Percentiles rank a stretch among this genome's conserved stretches.
phyloP scores from a whole-genome alignment of 2,113 vertebrate genomes.

The Nycticebus coucang region DNA sequence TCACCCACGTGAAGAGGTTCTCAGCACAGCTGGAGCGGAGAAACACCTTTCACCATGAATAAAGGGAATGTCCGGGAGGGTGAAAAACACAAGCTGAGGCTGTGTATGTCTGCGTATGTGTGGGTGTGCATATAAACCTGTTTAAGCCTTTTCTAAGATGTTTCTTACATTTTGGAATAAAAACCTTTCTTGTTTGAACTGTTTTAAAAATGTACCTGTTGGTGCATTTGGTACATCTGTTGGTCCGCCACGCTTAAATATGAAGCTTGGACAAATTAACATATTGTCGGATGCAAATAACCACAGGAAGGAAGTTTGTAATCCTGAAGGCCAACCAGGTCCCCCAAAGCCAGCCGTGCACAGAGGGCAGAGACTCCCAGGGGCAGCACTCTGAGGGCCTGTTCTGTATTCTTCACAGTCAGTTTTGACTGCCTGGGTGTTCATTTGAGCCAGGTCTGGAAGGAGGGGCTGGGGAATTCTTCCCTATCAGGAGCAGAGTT shows the following conservation, averaged over 20 bases:
- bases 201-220: conserved; percentile 11
- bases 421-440: background rate
- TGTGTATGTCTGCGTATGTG: background rate
- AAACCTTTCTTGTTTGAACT: background rate
- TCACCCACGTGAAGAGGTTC: background rate
- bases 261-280: background rate
- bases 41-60: background rate
- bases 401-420: background rate
- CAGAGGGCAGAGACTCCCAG: background rate
- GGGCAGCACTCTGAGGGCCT: background rate
- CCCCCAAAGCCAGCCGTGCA: background rate
- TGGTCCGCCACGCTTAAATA: background rate
- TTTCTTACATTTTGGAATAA: conserved; percentile 8
- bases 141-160: background rate
- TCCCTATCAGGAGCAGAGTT: background rate
- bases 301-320: background rate
- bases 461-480: background rate
- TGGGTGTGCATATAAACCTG: background rate
- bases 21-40: background rate
- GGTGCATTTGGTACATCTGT: background rate
- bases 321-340: background rate
- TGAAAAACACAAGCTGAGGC: background rate
- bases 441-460: background rate
- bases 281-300: background rate
- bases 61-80: background rate